Percentiles rank a stretch among this genome's conserved stretches.
phyloP scores from a whole-genome alignment of 2,113 vertebrate species.

The Gavia stellata region DNA sequence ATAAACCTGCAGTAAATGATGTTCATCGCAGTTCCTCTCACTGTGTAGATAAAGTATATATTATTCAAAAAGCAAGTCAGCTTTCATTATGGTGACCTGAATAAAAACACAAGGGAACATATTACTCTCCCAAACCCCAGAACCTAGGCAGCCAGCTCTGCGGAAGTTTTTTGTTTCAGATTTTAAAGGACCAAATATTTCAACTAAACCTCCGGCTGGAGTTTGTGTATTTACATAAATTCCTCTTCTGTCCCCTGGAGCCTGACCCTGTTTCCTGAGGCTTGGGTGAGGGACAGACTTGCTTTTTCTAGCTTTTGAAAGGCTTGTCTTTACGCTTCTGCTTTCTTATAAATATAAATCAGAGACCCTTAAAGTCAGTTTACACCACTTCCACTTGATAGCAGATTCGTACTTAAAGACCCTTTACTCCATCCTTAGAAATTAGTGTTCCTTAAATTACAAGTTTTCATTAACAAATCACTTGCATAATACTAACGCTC shows the following conservation, averaged over 20 bases:
- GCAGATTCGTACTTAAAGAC: neutral
- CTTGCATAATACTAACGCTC: neutral
- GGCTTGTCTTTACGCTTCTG: neutral
- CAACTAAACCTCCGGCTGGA: neutral
- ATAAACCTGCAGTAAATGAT: neutral
- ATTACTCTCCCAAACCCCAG: neutral
- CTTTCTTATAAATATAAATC: neutral
- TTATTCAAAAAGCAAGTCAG: conserved; percentile 51
- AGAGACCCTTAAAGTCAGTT: neutral
- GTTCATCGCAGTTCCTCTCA: neutral
- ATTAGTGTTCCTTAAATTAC: neutral
- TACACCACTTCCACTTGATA: neutral
- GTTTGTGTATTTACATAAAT: conserved; percentile 35
- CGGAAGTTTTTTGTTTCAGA: neutral
- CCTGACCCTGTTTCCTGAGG: conserved; percentile 8
- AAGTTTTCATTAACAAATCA: neutral
- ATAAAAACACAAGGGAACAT: neutral
- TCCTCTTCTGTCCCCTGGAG: neutral
- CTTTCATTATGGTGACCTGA: conserved; percentile 28
- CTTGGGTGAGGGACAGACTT: neutral
- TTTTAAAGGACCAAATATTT: conserved; percentile 36
- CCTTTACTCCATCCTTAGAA: neutral
- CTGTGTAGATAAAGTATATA: conserved; percentile 5
- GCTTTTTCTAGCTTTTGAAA: neutral
- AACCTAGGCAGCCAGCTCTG: neutral